Evolutionary conservation across 2,888 invertebrate species (phyloP).

Genomic region (Tenodera sinensis): DNA sequence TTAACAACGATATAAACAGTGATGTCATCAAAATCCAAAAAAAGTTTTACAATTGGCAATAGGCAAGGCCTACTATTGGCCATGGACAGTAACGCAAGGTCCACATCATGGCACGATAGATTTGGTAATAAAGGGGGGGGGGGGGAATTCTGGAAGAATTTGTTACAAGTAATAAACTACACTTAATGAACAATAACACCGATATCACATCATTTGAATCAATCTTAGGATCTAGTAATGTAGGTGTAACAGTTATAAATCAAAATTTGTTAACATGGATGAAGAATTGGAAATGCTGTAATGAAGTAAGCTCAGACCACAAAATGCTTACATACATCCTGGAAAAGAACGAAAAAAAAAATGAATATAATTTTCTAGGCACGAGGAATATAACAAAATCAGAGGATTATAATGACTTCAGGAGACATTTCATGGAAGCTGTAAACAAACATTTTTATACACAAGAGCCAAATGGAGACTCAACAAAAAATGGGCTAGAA

Average conservation of each 20-base stretch:
- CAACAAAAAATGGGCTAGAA: not conserved
- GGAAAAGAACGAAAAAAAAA: not conserved
- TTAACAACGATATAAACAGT: not conserved
- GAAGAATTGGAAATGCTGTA: no score
- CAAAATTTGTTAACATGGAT: not conserved
- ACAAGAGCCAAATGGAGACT: not conserved
- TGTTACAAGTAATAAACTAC: not conserved
- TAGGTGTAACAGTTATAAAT: not conserved
- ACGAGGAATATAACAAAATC: no score
- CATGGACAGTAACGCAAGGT: not conserved
- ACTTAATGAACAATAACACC: no score
- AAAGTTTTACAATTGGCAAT: not conserved
- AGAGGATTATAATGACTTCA: no score
- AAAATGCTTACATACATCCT: not conserved
- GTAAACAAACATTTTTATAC: no score
- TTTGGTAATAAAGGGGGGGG: not conserved
- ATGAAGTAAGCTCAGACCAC: not conserved
- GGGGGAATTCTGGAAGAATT: not conserved
- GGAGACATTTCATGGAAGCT: no score
- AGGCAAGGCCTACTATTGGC: not conserved
- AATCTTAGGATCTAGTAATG: not conserved
- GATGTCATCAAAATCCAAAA: not conserved
- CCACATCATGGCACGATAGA: no score
- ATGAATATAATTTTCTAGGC: not conserved
- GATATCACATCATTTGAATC: not conserved